Evolutionary conservation across 92 coral and sea anemone species (phyloP).

Genomic region (Parazoanthus atlanticus): DNA sequence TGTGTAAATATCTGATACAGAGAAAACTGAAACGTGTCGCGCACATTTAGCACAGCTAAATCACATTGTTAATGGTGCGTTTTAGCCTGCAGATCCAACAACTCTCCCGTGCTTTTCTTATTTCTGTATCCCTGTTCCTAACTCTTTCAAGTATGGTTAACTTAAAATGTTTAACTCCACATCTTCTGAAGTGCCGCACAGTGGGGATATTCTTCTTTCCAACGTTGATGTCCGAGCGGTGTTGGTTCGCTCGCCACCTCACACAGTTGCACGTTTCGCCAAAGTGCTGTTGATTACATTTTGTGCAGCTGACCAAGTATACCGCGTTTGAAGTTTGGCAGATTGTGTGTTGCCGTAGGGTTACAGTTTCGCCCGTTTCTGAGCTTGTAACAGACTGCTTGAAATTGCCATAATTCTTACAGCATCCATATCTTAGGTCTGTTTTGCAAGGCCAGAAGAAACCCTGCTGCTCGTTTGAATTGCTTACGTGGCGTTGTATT

Average conservation of each 20-base stretch:
- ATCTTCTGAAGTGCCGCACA: background rate
- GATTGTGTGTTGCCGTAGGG: too few relatives aligned
- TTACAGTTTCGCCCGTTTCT: too few relatives aligned
- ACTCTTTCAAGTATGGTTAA: background rate
- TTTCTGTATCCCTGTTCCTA: background rate
- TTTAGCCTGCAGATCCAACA: background rate
- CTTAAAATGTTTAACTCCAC: background rate
- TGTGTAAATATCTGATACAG: too few relatives aligned
- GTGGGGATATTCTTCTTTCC: background rate
- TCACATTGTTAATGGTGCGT: background rate
- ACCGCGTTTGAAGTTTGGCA: too few relatives aligned
- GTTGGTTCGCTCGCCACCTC: background rate
- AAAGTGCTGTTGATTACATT: background rate
- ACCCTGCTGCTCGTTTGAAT: too few relatives aligned
- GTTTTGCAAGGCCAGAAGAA: too few relatives aligned
- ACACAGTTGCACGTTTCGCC: background rate
- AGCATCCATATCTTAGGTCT: too few relatives aligned
- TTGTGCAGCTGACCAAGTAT: background rate
- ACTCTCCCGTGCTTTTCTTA: background rate
- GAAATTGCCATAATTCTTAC: too few relatives aligned
- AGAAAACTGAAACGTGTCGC: too few relatives aligned
- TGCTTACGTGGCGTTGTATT: too few relatives aligned
- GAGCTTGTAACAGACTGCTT: too few relatives aligned
- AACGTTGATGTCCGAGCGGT: background rate
- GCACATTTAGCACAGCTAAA: background rate